phyloP scores from a whole-genome alignment of 2,888 invertebrate species.

The Smittia sp. region DNA sequence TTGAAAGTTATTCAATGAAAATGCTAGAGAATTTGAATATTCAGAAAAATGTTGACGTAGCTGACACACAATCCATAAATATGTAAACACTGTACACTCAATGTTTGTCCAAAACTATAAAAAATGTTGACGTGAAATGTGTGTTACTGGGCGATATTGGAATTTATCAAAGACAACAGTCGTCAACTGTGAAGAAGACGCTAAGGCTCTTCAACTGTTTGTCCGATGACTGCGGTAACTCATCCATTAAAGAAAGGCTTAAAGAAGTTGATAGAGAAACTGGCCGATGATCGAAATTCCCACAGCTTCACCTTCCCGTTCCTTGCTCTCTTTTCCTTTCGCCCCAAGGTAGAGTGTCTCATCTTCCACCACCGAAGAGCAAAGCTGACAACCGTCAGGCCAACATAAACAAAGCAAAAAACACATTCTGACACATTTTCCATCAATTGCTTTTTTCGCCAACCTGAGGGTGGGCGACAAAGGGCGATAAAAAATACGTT shows the following conservation, averaged over 20 bases:
- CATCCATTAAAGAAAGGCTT: too few species aligned
- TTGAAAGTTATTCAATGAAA: too few species aligned
- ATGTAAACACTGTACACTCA: background rate
- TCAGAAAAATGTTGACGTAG: too few species aligned
- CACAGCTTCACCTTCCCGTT: background rate
- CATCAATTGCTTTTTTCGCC: background rate
- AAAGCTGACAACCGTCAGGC: background rate
- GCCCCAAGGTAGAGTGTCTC: background rate
- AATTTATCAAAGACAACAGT: background rate
- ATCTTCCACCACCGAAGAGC: background rate
- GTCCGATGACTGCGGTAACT: too few species aligned
- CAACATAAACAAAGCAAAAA: background rate
- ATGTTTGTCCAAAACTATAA: slow-evolving; percentile 15
- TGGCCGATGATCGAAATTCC: too few species aligned
- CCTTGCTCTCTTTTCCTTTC: too few species aligned
- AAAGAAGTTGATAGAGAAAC: too few species aligned
- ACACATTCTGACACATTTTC: background rate
- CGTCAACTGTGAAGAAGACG: too few species aligned
- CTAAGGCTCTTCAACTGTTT: too few species aligned
- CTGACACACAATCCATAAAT: too few species aligned
- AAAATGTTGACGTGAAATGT: background rate
- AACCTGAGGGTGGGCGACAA: background rate
- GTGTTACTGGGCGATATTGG: slow-evolving; percentile 4
- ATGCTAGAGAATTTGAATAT: too few species aligned
- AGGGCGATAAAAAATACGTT: background rate